Percentiles rank a stretch among this genome's conserved stretches.
Evolutionary conservation across 2,888 invertebrate genomes (phyloP).

Genomic region (Nomada ruficornis): DNA sequence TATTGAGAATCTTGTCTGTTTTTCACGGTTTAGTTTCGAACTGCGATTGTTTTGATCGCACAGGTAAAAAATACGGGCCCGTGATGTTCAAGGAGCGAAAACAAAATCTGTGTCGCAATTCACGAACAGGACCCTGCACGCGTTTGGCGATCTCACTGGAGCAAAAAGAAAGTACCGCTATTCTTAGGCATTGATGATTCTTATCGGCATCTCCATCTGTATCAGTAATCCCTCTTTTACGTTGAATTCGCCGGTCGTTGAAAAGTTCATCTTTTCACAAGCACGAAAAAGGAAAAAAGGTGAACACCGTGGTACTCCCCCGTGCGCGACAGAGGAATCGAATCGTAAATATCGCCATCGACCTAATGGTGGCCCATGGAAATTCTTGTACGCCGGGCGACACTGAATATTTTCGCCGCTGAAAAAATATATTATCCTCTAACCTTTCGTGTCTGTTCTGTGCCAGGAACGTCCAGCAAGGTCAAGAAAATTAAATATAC

Average conservation of each 20-base stretch:
- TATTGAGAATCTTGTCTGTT: too few relatives aligned
- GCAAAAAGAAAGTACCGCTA: constrained; percentile 80
- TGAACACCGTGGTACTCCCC: constrained; percentile 32
- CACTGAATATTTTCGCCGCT: too few relatives aligned
- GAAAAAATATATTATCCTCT: neutral
- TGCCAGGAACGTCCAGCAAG: too few relatives aligned
- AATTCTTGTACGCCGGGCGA: neutral
- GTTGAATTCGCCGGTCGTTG: constrained; percentile 47
- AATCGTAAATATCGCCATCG: constrained; percentile 9
- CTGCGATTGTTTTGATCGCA: constrained; percentile 8
- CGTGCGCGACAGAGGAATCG: too few relatives aligned
- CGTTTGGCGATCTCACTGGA: constrained; percentile 54
- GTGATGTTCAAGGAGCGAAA: constrained; percentile 6
- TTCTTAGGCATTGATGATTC: constrained; percentile 70
- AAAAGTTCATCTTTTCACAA: constrained; percentile 45
- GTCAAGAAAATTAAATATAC: too few relatives aligned
- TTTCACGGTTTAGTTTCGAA: too few relatives aligned
- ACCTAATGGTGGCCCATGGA: neutral
- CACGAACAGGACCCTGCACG: constrained; percentile 10
- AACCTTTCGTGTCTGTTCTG: too few relatives aligned
- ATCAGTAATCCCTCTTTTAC: constrained; percentile 74
- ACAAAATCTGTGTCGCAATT: constrained; percentile 50
- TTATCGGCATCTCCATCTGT: constrained; percentile 71
- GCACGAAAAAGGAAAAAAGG: constrained; percentile 32
- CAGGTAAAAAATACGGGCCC: neutral